Base-by-base conservation (phyloP, 2,113 vertebrate genomes). In the Osmerus eperlanus region DNA sequence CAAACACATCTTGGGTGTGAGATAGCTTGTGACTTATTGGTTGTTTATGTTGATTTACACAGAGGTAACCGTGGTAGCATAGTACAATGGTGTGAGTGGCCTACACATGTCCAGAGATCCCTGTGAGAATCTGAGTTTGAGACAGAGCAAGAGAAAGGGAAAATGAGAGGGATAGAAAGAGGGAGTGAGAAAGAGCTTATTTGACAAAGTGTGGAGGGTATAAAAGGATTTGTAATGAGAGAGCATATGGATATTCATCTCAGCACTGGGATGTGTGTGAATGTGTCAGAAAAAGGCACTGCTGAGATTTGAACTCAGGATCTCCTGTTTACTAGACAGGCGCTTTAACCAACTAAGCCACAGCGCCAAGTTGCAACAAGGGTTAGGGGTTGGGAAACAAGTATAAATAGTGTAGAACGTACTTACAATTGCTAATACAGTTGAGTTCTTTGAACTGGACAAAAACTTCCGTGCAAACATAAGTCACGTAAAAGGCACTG, bases 91-190 rank as follows among this genome's bases (percentile, higher is more conserved):
- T 63, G 67, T 64, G 41, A 75, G 71, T 67, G 67, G 84, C 73
- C 72, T 67, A 72, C 81, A 74, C 81, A 79, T 79, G 82, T 78
- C 81, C 54, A 66, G 63, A 58, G 68, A 78, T 73, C 59, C 72
- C n/a, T 75, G 11, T 79, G 32, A 29, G 58, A 54, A 64, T 58
- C 61, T 41, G 52, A 12, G 58, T 7, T 19, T 67, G 69, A 47
- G 36, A 25, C 51, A 5, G 23, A 36, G 67, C 53, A 0, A 67
- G 36, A 76, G 66, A 47, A 47, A 11, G 41, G 41, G 41, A 47
- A 47, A 47, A 47, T 47, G 8, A 47, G 41, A 11, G 41, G 41
- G 41, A 47, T 11, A 47, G 41, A 23, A 11, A 61, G 59, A 61
- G 23, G 28, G 15, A 62, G 25, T 15, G 60, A 29, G 16, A 4